A percentile compares a stretch with the other conserved stretches of the same genome.
Evolutionary conservation across 2,888 invertebrate species (phyloP).

Genomic region (Branchipolynoe longqiensis): DNA sequence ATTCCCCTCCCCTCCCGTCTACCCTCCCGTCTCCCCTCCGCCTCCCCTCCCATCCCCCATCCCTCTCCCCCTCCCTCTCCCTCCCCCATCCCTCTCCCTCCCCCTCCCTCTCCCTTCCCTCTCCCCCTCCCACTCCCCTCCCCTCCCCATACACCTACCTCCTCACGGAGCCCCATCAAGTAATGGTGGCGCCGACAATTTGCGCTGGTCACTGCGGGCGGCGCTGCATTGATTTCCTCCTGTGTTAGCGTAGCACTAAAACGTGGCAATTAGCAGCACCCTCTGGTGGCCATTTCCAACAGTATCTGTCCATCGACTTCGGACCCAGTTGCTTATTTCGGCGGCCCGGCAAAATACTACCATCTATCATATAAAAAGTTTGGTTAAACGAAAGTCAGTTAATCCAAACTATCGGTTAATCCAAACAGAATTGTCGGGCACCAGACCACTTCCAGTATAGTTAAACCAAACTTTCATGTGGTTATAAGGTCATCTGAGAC

Average conservation of each 20-base stretch:
- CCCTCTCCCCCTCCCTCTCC: not conserved
- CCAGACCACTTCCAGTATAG: no score
- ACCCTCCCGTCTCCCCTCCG: not conserved
- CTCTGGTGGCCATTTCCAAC: no score
- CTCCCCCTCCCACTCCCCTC: not conserved
- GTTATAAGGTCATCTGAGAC: no score
- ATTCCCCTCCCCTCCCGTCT: not conserved
- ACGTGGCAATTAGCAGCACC: constrained; percentile 16
- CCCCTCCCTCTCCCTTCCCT: not conserved
- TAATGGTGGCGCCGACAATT: not conserved
- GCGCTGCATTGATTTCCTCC: not conserved
- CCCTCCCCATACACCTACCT: not conserved
- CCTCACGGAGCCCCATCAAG: not conserved
- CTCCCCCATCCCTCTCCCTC: not conserved
- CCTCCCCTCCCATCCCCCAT: not conserved
- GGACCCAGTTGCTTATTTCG: no score
- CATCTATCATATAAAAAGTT: no score
- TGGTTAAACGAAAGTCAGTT: no score
- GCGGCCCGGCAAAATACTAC: no score
- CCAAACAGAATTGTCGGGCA: no score
- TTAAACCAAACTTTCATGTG: no score
- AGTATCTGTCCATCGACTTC: no score
- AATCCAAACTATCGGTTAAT: no score
- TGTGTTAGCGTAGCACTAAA: not conserved
- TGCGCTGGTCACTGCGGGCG: not conserved